Evolutionary conservation across 2,888 invertebrate species (phyloP).

Genomic region (Abrostola tripartita): DNA sequence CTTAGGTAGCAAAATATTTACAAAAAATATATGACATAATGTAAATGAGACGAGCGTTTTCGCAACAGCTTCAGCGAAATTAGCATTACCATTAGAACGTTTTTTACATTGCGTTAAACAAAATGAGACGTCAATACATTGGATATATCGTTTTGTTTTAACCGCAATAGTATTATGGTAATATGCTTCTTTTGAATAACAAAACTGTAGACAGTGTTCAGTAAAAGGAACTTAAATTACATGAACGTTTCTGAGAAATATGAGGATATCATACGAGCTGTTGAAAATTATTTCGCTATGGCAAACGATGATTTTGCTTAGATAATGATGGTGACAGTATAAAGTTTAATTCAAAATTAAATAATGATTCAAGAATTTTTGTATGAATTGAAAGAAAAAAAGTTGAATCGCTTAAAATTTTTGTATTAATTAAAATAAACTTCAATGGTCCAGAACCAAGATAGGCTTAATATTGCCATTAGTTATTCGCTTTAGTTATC

Average conservation of each 20-base stretch:
- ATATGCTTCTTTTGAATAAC: conserved; percentile 56
- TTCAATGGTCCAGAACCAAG: neutral
- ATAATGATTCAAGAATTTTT: too few relatives aligned
- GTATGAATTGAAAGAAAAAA: neutral
- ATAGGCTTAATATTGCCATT: conserved; percentile 12
- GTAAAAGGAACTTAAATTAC: conserved; percentile 29
- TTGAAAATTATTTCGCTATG: too few relatives aligned
- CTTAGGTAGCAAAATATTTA: conserved; percentile 80
- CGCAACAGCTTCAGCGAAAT: conserved; percentile 74
- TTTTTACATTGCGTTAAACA: conserved; percentile 71
- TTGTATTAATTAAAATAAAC: conserved; percentile 8
- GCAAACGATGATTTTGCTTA: too few relatives aligned
- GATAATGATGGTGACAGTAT: too few relatives aligned
- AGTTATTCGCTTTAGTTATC: conserved; percentile 38
- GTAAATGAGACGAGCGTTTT: conserved; percentile 80
- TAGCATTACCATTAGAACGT: conserved; percentile 78
- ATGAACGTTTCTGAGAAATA: neutral
- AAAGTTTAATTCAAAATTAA: too few relatives aligned
- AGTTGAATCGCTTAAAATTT: neutral
- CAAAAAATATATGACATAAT: conserved; percentile 81
- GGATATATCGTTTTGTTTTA: conserved; percentile 58
- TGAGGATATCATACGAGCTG: too few relatives aligned
- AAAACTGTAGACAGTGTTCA: conserved; percentile 30
- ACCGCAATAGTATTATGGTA: conserved; percentile 54
- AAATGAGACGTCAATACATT: conserved; percentile 75